A percentile compares a stretch with the other conserved stretches of the same genome.
phyloP scores from a whole-genome alignment of 2,888 invertebrate genomes.

The Sylvicola cinctus region DNA sequence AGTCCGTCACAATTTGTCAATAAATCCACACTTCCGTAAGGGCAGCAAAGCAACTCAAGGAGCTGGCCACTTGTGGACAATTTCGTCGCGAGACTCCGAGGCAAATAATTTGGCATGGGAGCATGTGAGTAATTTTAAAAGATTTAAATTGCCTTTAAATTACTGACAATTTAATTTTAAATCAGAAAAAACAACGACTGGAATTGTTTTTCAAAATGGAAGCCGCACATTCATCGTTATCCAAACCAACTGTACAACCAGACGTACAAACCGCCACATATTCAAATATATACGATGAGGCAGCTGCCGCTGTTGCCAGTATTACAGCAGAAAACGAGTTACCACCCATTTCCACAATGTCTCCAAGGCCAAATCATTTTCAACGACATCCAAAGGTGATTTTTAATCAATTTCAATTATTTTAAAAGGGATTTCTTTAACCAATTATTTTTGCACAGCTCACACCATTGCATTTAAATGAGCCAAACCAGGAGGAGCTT shows the following conservation, averaged over 20 bases:
- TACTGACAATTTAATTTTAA: background rate
- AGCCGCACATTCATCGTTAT: slow-evolving; percentile 17
- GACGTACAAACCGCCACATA: background rate
- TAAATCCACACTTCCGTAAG: slow-evolving; percentile 80
- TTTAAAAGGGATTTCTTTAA: too few species aligned
- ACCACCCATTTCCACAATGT: too few species aligned
- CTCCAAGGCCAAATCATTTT: too few species aligned
- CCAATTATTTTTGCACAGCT: too few species aligned
- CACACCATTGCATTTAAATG: too few species aligned
- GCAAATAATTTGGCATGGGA: slow-evolving; percentile 32
- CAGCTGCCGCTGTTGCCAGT: slow-evolving; percentile 3
- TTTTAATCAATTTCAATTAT: too few species aligned
- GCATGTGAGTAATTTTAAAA: slow-evolving; percentile 25
- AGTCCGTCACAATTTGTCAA: slow-evolving; percentile 73
- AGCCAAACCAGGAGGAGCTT: too few species aligned
- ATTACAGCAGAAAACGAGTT: background rate
- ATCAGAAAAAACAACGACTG: slow-evolving; percentile 31
- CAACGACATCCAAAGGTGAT: too few species aligned
- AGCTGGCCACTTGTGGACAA: slow-evolving; percentile 77
- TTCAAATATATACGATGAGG: slow-evolving; percentile 1
- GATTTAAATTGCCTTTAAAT: background rate
- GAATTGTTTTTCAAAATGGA: slow-evolving; percentile 31
- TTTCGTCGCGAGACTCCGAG: slow-evolving; percentile 43
- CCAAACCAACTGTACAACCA: too few species aligned
- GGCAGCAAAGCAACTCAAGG: slow-evolving; percentile 71